Conservation (phyloP, 2,113 vertebrate genomes). For the Trematomus loennbergii region DNA sequence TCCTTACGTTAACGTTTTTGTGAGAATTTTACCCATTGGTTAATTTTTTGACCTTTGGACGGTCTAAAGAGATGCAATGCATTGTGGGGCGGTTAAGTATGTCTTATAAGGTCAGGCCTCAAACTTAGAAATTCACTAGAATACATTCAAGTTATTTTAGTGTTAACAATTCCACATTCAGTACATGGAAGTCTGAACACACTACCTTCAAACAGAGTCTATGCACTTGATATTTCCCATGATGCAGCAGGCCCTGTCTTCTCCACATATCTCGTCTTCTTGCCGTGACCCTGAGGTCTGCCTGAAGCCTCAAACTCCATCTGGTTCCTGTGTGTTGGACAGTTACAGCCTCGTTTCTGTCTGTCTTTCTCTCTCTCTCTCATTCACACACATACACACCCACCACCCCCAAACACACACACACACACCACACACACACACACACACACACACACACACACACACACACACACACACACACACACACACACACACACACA, state of each 20-base stretch:
- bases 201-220: background rate
- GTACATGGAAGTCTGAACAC: too few relatives aligned
- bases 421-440: too few relatives aligned
- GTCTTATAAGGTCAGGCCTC: too few relatives aligned
- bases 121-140: too few relatives aligned
- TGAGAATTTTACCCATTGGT: too few relatives aligned
- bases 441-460: background rate
- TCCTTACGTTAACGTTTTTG: too few relatives aligned
- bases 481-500: too few relatives aligned
- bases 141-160: too few relatives aligned
- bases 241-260: slow-evolving; percentile 30
- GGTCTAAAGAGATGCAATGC: too few relatives aligned
- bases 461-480: background rate
- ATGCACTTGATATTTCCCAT: slow-evolving; percentile 34
- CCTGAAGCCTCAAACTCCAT: slow-evolving; percentile 66
- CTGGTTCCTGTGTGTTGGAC: slow-evolving; percentile 52
- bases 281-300: slow-evolving; percentile 54
- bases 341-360: slow-evolving; percentile 17
- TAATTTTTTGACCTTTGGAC: too few relatives aligned
- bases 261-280: slow-evolving; percentile 58
- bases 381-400: background rate
- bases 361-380: background rate
- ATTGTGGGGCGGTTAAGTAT: too few relatives aligned
- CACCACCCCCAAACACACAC: background rate
- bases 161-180: too few relatives aligned